Percentiles rank a stretch among this genome's conserved stretches.
Conservation (phyloP, 1,140 invertebrate genomes). For the Drosophila nannoptera region DNA sequence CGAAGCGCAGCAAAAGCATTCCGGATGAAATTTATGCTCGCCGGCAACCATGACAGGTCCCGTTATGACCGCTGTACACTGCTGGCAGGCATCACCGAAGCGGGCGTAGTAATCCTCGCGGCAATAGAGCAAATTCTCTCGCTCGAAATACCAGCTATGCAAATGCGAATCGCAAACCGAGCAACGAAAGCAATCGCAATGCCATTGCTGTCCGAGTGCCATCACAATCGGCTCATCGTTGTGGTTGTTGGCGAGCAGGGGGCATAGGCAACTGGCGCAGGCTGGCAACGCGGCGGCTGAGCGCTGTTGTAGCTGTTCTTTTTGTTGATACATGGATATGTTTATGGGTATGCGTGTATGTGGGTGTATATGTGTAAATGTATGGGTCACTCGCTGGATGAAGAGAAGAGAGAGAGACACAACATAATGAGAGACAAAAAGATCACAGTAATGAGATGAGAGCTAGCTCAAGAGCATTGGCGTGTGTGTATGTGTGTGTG, state of each 20-base stretch:
- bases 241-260: slow-evolving; percentile 46
- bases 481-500: not conserved
- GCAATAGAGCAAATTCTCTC: slow-evolving; percentile 92
- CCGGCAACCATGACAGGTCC: slow-evolving; percentile 96
- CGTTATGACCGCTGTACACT: slow-evolving; percentile 91
- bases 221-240: slow-evolving; percentile 68
- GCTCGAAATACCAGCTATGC: slow-evolving; percentile 96
- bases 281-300: slow-evolving; percentile 28
- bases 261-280: slow-evolving; percentile 64
- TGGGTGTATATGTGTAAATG: slow-evolving; percentile 4
- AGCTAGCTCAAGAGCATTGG: slow-evolving; percentile 5
- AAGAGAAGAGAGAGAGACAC: slow-evolving; percentile 18
- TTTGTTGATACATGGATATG: slow-evolving; percentile 39
- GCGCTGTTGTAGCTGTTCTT: slow-evolving; percentile 24
- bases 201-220: slow-evolving; percentile 91
- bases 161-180: slow-evolving; percentile 90
- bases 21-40: slow-evolving; percentile 96
- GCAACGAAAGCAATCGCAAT: slow-evolving; percentile 93
- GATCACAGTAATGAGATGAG: slow-evolving; percentile 14
- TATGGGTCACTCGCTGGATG: slow-evolving; percentile 17
- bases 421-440: slow-evolving; percentile 4
- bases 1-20: slow-evolving; percentile 92
- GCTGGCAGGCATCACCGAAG: slow-evolving; percentile 93
- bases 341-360: slow-evolving; percentile 11
- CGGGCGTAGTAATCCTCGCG: slow-evolving; percentile 92